Evolutionary conservation across 2,113 vertebrate species (phyloP).

Genomic region (Syngnathoides biaculeatus): DNA sequence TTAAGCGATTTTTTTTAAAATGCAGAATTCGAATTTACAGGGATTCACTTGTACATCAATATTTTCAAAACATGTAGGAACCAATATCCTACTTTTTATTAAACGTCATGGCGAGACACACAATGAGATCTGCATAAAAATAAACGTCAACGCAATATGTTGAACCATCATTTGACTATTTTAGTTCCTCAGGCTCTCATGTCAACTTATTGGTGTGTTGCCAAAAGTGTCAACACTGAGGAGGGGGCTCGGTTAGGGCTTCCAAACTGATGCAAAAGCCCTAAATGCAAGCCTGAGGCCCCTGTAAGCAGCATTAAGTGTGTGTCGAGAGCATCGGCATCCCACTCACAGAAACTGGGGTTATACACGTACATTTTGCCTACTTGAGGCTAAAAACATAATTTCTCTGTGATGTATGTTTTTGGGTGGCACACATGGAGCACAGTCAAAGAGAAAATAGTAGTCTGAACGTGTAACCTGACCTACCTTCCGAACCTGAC

Average conservation of each 20-base stretch:
- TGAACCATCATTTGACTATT: conserved; percentile 4
- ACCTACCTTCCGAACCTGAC: background rate
- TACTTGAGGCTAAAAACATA: background rate
- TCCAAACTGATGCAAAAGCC: conserved; percentile 41
- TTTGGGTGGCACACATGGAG: background rate
- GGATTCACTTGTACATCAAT: background rate
- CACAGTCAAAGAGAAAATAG: too few species aligned
- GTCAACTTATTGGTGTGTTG: conserved; percentile 24
- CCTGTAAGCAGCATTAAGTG: conserved; percentile 23
- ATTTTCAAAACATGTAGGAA: background rate
- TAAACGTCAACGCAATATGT: background rate
- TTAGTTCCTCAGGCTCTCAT: conserved; percentile 8
- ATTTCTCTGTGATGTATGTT: background rate
- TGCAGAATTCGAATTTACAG: too few species aligned
- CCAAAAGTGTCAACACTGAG: conserved; percentile 1
- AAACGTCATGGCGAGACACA: background rate
- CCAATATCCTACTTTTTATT: background rate
- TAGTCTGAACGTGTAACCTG: background rate
- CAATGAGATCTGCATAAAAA: background rate
- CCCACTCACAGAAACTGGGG: conserved; percentile 36
- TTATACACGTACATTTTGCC: conserved; percentile 14
- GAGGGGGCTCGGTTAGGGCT: conserved; percentile 5
- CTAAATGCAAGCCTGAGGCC: conserved; percentile 42
- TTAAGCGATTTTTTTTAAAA: too few species aligned
- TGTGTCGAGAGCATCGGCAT: background rate